Conservation (phyloP, 1,140 invertebrate species). For the Danaus melanippus region DNA sequence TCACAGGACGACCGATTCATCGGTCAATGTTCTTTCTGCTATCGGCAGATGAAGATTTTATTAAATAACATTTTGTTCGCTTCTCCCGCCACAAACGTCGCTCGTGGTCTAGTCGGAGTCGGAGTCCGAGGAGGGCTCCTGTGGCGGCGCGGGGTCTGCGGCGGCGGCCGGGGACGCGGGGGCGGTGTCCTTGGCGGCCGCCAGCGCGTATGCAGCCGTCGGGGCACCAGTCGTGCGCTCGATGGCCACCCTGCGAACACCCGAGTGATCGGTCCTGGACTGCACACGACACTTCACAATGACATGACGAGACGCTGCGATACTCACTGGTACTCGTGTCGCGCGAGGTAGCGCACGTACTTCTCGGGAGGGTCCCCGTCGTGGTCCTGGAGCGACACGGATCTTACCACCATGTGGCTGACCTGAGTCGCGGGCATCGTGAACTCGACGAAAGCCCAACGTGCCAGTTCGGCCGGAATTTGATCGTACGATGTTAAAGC, state of each 20-base stretch:
- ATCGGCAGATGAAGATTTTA: too few species aligned
- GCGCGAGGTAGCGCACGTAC: conserved; percentile 97
- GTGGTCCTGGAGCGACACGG: conserved; percentile 91
- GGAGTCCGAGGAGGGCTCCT: conserved; percentile 67
- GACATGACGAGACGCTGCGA: conserved; percentile 10
- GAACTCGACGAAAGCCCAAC: conserved; percentile 94
- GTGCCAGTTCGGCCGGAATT: conserved; percentile 92
- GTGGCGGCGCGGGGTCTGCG: conserved; percentile 44
- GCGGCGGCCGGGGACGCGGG: conserved; percentile 70
- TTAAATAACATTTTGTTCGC: too few species aligned
- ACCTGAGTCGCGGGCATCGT: conserved; percentile 99
- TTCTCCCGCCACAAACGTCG: too few species aligned
- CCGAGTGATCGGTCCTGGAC: neutral
- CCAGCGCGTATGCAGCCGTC: conserved; percentile 82
- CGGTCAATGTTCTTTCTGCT: too few species aligned
- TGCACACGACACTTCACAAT: too few species aligned
- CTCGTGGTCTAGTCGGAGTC: conserved; percentile 46
- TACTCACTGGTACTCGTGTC: conserved; percentile 93
- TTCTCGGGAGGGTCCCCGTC: conserved; percentile 98
- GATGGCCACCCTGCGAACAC: conserved; percentile 80
- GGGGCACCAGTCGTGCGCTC: conserved; percentile 85
- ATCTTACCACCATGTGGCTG: conserved; percentile 96
- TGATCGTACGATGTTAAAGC: conserved; percentile 97
- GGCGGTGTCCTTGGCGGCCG: conserved; percentile 73
- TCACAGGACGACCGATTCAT: too few species aligned